These are phyloP conservation scores for Callocephalon fimbriatum DNA, from an alignment of 2,113 vertebrate genomes.

Conservation along the genomic window DNA sequence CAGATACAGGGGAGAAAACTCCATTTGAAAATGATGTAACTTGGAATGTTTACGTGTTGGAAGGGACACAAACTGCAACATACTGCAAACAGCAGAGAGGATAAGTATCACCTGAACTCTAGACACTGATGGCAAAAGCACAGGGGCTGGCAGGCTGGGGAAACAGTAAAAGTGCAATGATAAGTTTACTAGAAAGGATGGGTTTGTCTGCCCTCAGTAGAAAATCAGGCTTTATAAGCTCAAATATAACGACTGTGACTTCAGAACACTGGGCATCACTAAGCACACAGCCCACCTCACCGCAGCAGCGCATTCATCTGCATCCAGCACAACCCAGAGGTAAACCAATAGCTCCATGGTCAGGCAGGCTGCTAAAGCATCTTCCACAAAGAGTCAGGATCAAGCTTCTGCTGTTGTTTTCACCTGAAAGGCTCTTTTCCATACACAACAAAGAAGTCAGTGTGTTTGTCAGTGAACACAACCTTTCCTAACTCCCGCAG, in stretches of 20 bases:
- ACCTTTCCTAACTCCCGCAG: not conserved
- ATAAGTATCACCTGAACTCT: not conserved
- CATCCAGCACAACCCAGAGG: not conserved
- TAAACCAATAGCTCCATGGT: conserved; percentile 23
- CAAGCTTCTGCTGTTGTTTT: not conserved
- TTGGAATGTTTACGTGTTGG: rapidly evolving
- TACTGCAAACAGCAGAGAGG: not conserved
- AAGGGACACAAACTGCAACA: not conserved
- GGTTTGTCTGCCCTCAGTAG: not conserved
- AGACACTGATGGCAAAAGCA: not conserved
- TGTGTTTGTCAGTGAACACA: not conserved
- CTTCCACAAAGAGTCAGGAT: not conserved
- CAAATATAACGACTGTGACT: not conserved
- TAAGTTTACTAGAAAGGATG: not conserved
- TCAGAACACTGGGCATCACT: not conserved
- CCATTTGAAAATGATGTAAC: not conserved
- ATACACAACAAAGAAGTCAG: conserved; percentile 40
- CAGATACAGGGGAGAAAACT: not conserved
- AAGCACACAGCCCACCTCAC: not conserved
- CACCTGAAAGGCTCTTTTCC: conserved; percentile 30
- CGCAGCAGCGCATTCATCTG: not conserved
- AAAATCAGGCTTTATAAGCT: not conserved
- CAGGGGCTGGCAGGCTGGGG: not conserved
- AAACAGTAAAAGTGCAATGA: not conserved
- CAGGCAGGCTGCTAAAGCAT: not conserved